phyloP scores from a whole-genome alignment of 1,140 invertebrate species.

The Pristionchus pacificus region DNA sequence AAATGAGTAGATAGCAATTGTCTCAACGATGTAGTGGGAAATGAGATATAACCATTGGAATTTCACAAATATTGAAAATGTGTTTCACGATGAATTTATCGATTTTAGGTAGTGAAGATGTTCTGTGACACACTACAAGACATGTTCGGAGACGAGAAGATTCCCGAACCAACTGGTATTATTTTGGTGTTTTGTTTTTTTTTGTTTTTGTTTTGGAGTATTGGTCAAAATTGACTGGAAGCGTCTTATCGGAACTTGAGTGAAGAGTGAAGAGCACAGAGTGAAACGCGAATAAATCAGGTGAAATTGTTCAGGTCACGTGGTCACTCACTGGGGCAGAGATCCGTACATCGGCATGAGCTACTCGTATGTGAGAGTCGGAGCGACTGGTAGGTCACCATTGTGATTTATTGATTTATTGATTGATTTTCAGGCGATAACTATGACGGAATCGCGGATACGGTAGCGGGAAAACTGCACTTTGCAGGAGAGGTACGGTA shows the following conservation, averaged over 20 bases:
- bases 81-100: too few species aligned
- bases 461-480: conserved; percentile 59
- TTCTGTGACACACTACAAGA: conserved; percentile 53
- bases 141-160: conserved; percentile 48
- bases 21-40: too few species aligned
- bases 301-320: conserved; percentile 48
- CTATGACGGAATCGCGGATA: conserved; percentile 59
- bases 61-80: too few species aligned
- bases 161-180: too few species aligned
- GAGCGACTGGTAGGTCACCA: conserved; percentile 37
- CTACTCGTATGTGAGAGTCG: conserved; percentile 61
- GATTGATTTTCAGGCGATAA: conserved; percentile 32
- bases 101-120: conserved; percentile 7
- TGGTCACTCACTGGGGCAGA: conserved; percentile 61
- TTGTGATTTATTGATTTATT: background rate
- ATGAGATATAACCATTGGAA: too few species aligned
- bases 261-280: too few species aligned
- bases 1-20: too few species aligned
- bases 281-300: too few species aligned
- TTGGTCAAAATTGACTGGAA: too few species aligned
- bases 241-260: too few species aligned
- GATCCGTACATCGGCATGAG: conserved; percentile 58
- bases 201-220: too few species aligned
- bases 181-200: too few species aligned
- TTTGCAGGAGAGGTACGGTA: conserved; percentile 62